phyloP scores from a whole-genome alignment of 2,113 vertebrate species.

The Gallinago media region DNA sequence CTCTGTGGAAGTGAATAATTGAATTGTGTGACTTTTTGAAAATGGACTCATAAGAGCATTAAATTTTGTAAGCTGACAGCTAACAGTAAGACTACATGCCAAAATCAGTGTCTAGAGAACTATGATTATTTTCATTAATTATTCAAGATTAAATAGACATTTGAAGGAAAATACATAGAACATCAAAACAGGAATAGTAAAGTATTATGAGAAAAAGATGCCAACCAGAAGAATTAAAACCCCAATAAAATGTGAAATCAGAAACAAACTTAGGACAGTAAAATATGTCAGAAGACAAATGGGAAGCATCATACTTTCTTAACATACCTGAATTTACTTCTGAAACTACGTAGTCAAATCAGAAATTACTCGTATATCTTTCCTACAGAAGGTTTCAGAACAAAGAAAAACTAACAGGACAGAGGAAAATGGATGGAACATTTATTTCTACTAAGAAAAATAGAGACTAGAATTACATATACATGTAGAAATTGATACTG shows the following conservation, averaged over 20 bases:
- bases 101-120: constrained; percentile 17
- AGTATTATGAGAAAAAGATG: neutral
- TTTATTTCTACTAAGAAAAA: neutral
- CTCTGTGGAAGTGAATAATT: constrained; percentile 29
- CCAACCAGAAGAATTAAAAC: neutral
- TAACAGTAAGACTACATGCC: neutral
- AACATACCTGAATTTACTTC: neutral
- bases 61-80: neutral
- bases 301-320: neutral
- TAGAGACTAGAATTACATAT: neutral
- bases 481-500: neutral
- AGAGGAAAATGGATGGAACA: neutral
- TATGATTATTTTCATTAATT: constrained; percentile 27
- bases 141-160: constrained; percentile 23
- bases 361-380: neutral
- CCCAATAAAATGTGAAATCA: neutral
- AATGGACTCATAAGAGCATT: neutral
- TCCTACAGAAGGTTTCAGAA: neutral
- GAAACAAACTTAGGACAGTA: neutral
- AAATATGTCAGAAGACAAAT: neutral
- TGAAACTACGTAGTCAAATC: neutral
- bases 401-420: neutral
- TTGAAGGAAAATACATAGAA: constrained; percentile 4
- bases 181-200: neutral
- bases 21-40: constrained; percentile 37